These are phyloP conservation scores for Argyra leucocephala DNA, from an alignment of 2,888 invertebrate species.

Conservation along the genomic window DNA sequence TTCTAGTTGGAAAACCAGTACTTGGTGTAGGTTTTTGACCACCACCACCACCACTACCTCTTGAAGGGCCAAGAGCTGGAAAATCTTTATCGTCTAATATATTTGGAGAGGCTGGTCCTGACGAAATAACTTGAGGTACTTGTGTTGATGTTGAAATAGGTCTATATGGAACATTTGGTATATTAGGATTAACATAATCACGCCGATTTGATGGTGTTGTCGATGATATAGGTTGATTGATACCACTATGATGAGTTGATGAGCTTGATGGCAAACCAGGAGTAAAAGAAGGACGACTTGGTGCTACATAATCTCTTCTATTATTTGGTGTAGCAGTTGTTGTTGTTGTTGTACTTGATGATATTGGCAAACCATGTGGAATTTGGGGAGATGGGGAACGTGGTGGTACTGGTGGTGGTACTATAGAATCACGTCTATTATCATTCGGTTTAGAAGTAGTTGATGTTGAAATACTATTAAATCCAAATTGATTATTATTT, in stretches of 20 bases:
- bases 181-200: conserved; percentile 18
- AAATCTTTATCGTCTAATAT: conserved; percentile 29
- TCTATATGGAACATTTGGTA: background rate
- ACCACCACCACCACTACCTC: conserved; percentile 16
- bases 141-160: background rate
- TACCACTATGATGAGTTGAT: background rate
- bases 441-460: background rate
- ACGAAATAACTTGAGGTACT: background rate
- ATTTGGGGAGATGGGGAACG: background rate
- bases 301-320: conserved; percentile 12
- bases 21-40: background rate
- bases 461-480: no score
- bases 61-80: conserved; percentile 28
- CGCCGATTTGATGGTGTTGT: conserved; percentile 12
- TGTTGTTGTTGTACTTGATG: background rate
- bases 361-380: background rate
- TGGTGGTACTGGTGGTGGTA: no score
- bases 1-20: conserved; percentile 20
- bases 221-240: background rate
- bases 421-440: conserved; percentile 10
- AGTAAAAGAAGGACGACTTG: background rate
- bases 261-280: background rate
- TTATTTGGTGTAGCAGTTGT: background rate
- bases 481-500: no score
- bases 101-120: conserved; percentile 14